These are phyloP conservation scores for Meiosimyza platycephala DNA, from an alignment of 2,888 invertebrate genomes.

Conservation along the genomic window DNA sequence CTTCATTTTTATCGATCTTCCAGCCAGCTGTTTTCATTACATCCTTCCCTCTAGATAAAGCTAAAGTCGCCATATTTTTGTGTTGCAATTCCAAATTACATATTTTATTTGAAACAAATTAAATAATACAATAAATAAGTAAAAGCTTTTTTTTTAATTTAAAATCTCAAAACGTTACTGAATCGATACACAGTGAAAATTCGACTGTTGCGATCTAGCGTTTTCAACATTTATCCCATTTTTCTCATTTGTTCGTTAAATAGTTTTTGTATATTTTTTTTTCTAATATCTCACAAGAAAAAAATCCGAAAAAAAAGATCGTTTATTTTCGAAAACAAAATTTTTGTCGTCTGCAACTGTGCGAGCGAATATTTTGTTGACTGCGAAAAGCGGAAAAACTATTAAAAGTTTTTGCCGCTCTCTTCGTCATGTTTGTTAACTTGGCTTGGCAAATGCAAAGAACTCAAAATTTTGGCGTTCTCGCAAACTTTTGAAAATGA, in stretches of 20 bases:
- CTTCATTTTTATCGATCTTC: slow-evolving; percentile 61
- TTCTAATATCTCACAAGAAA: slow-evolving; percentile 5
- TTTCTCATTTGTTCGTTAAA: not conserved
- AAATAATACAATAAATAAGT: not conserved
- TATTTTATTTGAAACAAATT: not conserved
- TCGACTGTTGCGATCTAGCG: slow-evolving; percentile 44
- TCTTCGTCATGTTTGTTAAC: not conserved
- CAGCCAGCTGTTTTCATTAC: slow-evolving; percentile 62
- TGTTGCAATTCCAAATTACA: not conserved
- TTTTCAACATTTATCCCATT: slow-evolving; percentile 13
- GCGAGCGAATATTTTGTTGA: not conserved
- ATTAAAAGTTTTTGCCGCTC: too few species aligned
- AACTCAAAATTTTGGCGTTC: not conserved
- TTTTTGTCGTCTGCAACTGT: slow-evolving; percentile 20
- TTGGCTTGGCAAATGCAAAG: not conserved
- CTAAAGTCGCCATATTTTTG: slow-evolving; percentile 45
- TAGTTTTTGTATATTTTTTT: slow-evolving; percentile 30
- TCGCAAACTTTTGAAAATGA: not conserved
- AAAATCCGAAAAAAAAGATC: not conserved
- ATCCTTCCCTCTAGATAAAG: slow-evolving; percentile 44
- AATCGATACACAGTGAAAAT: slow-evolving; percentile 45
- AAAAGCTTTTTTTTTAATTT: slow-evolving; percentile 9
- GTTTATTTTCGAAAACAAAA: slow-evolving; percentile 29
- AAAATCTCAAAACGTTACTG: slow-evolving; percentile 37
- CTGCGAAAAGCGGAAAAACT: not conserved